Evolutionary conservation across 2,797 vertebrate species (phyloP).

Genomic region (Gobio occitaniae): DNA sequence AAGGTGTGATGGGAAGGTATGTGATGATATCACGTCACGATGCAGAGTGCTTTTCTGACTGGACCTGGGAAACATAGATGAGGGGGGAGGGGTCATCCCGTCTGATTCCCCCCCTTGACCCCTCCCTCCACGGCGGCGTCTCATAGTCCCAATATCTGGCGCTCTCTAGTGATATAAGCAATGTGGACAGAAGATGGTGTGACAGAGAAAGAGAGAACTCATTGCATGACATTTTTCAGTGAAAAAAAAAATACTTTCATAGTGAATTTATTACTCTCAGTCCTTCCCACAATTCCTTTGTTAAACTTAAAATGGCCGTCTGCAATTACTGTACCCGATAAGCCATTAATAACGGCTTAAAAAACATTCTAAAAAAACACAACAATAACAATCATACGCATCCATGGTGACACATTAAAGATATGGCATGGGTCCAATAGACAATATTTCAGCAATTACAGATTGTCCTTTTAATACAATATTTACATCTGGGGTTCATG

Average conservation of each 20-base stretch:
- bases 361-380: neutral
- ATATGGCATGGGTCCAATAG: neutral
- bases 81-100: slow-evolving; percentile 76
- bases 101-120: slow-evolving; percentile 74
- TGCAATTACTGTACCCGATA: neutral
- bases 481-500: neutral
- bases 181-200: slow-evolving; percentile 68
- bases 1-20: slow-evolving; percentile 47
- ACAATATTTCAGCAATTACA: slow-evolving; percentile 20
- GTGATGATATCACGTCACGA: slow-evolving; percentile 81
- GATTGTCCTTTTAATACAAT: neutral
- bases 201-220: slow-evolving; percentile 43
- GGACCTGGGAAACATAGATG: slow-evolving; percentile 83
- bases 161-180: slow-evolving; percentile 84
- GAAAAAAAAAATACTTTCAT: neutral
- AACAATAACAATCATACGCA: slow-evolving; percentile 12
- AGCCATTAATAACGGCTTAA: neutral
- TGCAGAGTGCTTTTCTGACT: slow-evolving; percentile 80
- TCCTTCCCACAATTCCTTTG: neutral
- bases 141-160: slow-evolving; percentile 80
- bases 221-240: slow-evolving; percentile 24
- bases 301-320: neutral
- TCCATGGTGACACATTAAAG: slow-evolving; percentile 7
- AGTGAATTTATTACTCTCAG: neutral
- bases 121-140: slow-evolving; percentile 78